Conservation (phyloP, 2,888 invertebrate genomes). For the Catocala sponsa region DNA sequence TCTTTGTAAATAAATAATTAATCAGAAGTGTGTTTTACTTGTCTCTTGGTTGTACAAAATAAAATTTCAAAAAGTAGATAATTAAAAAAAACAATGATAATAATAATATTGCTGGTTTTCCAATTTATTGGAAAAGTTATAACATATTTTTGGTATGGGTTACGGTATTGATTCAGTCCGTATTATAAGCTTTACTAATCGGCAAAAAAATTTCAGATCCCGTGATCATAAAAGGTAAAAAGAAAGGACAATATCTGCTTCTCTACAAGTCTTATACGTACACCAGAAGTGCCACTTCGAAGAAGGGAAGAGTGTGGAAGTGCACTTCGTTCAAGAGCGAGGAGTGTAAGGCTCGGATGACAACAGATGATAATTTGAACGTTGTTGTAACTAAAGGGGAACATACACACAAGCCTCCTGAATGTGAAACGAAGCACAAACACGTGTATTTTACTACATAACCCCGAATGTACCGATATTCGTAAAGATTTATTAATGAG, state of each 20-base stretch:
- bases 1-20: too few relatives aligned
- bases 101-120: too few relatives aligned
- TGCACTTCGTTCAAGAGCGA: slow-evolving; percentile 72
- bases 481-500: too few relatives aligned
- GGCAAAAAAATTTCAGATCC: slow-evolving; percentile 62
- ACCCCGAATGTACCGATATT: background rate
- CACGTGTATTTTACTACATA: slow-evolving; percentile 79
- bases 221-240: slow-evolving; percentile 71
- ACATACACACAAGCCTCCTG: slow-evolving; percentile 67
- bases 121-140: too few relatives aligned
- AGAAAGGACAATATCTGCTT: slow-evolving; percentile 70
- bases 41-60: too few relatives aligned
- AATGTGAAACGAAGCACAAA: slow-evolving; percentile 66
- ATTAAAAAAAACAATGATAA: too few relatives aligned
- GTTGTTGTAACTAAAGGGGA: slow-evolving; percentile 64
- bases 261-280: slow-evolving; percentile 70
- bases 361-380: slow-evolving; percentile 72
- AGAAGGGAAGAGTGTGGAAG: slow-evolving; percentile 79
- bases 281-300: slow-evolving; percentile 71
- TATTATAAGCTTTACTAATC: background rate
- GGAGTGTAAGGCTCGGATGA: slow-evolving; percentile 65
- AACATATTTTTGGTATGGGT: too few relatives aligned
- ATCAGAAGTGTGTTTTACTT: too few relatives aligned
- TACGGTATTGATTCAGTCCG: too few relatives aligned
- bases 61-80: too few relatives aligned